Percentiles rank a stretch among this genome's conserved stretches.
Evolutionary conservation across 2,888 invertebrate species (phyloP).

Genomic region (Erebia palarica): DNA sequence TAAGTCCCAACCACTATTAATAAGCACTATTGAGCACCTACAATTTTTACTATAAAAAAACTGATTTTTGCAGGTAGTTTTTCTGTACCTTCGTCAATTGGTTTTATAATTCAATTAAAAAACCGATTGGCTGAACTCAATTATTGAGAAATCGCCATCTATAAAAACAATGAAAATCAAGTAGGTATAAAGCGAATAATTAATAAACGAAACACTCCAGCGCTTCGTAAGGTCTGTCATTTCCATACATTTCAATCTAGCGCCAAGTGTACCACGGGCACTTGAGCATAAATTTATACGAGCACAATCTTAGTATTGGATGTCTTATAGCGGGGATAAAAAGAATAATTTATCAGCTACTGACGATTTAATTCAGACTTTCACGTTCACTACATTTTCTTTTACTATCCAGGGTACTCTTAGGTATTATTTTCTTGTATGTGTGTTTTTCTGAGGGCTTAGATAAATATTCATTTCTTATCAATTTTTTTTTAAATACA

Average conservation of each 20-base stretch:
- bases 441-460: no score
- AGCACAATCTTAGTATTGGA: constrained; percentile 11
- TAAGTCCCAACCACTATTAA: no score
- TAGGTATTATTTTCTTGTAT: no score
- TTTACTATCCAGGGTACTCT: not conserved
- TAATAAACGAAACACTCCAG: not conserved
- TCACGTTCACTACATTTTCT: not conserved
- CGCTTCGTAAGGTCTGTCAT: constrained; percentile 8
- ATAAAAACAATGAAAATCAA: not conserved
- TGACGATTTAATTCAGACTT: constrained; percentile 6
- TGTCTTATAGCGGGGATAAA: not conserved
- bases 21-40: no score
- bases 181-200: not conserved
- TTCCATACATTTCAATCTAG: constrained; percentile 18
- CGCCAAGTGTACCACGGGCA: not conserved
- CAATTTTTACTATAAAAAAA: no score
- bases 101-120: no score
- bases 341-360: constrained; percentile 9
- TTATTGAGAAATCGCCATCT: not conserved
- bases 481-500: no score
- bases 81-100: no score
- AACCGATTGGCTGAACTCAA: no score
- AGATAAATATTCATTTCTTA: no score
- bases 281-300: constrained; percentile 23
- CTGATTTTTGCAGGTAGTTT: no score